Base-by-base conservation (phyloP, 2,113 vertebrate species). In the Urocolius indicus region DNA sequence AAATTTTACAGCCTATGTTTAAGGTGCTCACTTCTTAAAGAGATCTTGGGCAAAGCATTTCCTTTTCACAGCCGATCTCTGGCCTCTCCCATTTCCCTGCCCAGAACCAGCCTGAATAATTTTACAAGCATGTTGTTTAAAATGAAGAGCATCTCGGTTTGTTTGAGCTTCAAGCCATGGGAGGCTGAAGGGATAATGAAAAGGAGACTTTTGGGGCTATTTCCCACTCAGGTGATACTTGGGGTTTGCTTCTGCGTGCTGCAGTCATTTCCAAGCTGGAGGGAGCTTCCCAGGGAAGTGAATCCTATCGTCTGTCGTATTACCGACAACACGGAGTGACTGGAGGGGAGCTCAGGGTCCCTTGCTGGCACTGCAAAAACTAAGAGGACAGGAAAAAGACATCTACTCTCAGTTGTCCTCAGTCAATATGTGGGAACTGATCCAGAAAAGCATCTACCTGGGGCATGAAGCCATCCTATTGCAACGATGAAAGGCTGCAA, bases 391-490 rank as follows among this genome's bases (percentile, higher is more conserved):
- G 41, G 8, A 49, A 32, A 15, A 45, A 45, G 13, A 46, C 4
- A 20, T 36, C 45, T 48, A 9, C 38, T 65, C 41, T 22, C 6
- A 49, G 17, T 26, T 18, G 63, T 46, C 27, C 63, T 71, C 7
- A 3, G 71, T 15, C 11, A 2, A 0, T 41, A 16, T 3, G 27
- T 43, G 65, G 83, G 74, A 86, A 78, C 36, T 21, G 65, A 82
- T n/a, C 77, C 71, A 77, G 93, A 49, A 73, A 93, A 85, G 85
- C 66, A 10, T 74, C 82, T 52, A 75, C 45, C 30, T 41, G 85
- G 85, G 91, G 66, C 93, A 77, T 2, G 4, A 29, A 87, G 87
- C 84, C 87, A 84, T 57, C 86, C 73, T 7, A 3, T 0, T 61
- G 74, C 49, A 23, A 36, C 0, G 20, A 9, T 4, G 46, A 54